phyloP scores from a whole-genome alignment of 1,140 invertebrate species.

The Panonychus citri region DNA sequence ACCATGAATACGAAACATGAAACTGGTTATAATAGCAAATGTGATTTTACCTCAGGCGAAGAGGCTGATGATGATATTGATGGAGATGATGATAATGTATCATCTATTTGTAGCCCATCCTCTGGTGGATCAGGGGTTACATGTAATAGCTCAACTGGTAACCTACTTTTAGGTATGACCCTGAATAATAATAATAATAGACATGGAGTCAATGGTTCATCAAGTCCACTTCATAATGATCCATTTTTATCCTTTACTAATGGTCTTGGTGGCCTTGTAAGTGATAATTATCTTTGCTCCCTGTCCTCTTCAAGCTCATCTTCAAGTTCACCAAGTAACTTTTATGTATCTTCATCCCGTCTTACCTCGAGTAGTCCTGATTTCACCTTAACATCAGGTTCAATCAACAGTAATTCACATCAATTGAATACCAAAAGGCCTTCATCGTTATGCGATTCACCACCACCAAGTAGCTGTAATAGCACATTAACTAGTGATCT shows the following conservation, averaged over 20 bases:
- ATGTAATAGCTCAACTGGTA: too few species aligned
- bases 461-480: slow-evolving; percentile 2
- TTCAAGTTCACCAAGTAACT: not conserved
- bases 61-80: too few species aligned
- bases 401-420: not conserved
- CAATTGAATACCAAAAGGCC: not conserved
- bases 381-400: not conserved
- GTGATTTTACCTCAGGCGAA: too few species aligned
- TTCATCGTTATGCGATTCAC: slow-evolving; percentile 4
- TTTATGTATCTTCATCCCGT: not conserved
- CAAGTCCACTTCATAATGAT: not conserved
- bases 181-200: too few species aligned
- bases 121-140: too few species aligned
- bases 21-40: too few species aligned
- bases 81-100: too few species aligned
- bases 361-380: not conserved
- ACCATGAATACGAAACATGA: too few species aligned
- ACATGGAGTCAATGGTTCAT: too few species aligned
- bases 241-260: not conserved
- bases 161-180: too few species aligned
- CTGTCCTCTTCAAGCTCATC: not conserved
- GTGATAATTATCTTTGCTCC: not conserved
- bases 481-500: not conserved
- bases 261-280: not conserved
- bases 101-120: too few species aligned